phyloP scores from a whole-genome alignment of 92 coral and sea anemone genomes.

The Parazoanthus darwini region DNA sequence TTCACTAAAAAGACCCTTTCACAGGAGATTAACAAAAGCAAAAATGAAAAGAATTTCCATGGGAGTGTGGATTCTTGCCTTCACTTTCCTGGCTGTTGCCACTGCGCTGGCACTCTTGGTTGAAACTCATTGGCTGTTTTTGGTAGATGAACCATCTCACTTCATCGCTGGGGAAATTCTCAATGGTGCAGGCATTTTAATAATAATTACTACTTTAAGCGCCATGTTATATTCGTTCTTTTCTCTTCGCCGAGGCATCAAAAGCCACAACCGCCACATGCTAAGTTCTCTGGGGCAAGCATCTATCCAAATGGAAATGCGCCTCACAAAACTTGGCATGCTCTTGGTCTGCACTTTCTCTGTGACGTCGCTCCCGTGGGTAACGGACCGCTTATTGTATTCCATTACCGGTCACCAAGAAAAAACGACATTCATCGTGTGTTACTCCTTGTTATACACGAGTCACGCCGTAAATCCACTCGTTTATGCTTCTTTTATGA shows the following conservation, averaged over 20 bases:
- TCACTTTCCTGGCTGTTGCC: conserved; percentile 20
- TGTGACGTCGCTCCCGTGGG: conserved; percentile 56
- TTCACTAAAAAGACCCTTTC: conserved; percentile 44
- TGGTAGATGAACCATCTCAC: conserved; percentile 46
- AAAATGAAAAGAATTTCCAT: conserved; percentile 43
- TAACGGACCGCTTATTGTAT: conserved; percentile 42
- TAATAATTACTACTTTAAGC: conserved; percentile 36
- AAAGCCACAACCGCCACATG: conserved; percentile 41
- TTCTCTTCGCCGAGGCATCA: conserved; percentile 38
- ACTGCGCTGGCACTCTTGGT: conserved; percentile 15
- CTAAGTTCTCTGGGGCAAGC: conserved; percentile 42
- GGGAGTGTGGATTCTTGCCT: conserved; percentile 36
- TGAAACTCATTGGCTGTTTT: conserved; percentile 59
- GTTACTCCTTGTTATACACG: conserved; percentile 40
- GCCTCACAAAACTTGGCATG: conserved; percentile 44
- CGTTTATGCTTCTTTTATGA: conserved; percentile 50
- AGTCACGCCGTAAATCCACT: conserved; percentile 57
- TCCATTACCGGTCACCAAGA: conserved; percentile 57
- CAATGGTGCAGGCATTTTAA: conserved; percentile 42
- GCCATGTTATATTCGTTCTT: conserved; percentile 49
- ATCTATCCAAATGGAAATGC: conserved; percentile 49
- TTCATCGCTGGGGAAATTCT: conserved; percentile 51
- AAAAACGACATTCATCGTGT: conserved; percentile 33
- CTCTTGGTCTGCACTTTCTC: conserved; percentile 41
- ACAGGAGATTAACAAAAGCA: conserved; percentile 42